Percentiles rank a stretch among this genome's conserved stretches.
These are phyloP conservation scores for Caenorhabditis sp. DNA, from an alignment of 2,888 invertebrate species.

Conservation along the genomic window DNA sequence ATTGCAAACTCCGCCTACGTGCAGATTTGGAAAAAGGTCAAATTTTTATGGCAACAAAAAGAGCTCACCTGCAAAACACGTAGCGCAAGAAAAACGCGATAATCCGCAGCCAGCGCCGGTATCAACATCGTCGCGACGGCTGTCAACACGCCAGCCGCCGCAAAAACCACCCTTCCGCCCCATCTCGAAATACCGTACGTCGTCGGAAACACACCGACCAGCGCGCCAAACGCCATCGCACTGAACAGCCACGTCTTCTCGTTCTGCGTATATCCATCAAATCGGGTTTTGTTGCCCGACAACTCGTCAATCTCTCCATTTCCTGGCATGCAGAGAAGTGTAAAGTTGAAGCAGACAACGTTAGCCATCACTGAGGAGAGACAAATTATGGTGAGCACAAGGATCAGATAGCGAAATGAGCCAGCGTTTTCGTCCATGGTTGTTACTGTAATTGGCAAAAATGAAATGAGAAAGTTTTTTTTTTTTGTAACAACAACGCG, in stretches of 20 bases:
- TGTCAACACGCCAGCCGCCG: constrained; percentile 46
- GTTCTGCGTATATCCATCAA: constrained; percentile 57
- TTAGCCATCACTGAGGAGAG: constrained; percentile 67
- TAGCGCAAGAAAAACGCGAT: constrained; percentile 39
- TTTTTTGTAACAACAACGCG: background rate
- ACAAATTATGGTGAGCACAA: constrained; percentile 59
- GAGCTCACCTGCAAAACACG: constrained; percentile 45
- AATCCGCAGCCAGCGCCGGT: constrained; percentile 29
- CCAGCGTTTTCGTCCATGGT: constrained; percentile 10
- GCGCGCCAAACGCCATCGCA: constrained; percentile 66
- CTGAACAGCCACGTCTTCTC: constrained; percentile 63
- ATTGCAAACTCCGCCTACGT: too few species aligned
- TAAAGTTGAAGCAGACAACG: constrained; percentile 69
- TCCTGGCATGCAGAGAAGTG: constrained; percentile 60
- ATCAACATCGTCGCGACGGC: constrained; percentile 44
- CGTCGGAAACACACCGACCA: constrained; percentile 63
- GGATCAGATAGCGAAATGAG: constrained; percentile 49
- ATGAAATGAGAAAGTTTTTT: background rate
- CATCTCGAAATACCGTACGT: constrained; percentile 55
- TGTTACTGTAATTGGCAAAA: background rate
- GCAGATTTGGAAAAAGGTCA: too few species aligned
- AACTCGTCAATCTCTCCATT: constrained; percentile 24
- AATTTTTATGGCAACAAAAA: background rate
- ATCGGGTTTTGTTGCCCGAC: constrained; percentile 34
- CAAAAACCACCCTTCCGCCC: constrained; percentile 57